These are phyloP conservation scores for Micrasema longulum DNA, from an alignment of 1,140 invertebrate species.

Conservation along the genomic window DNA sequence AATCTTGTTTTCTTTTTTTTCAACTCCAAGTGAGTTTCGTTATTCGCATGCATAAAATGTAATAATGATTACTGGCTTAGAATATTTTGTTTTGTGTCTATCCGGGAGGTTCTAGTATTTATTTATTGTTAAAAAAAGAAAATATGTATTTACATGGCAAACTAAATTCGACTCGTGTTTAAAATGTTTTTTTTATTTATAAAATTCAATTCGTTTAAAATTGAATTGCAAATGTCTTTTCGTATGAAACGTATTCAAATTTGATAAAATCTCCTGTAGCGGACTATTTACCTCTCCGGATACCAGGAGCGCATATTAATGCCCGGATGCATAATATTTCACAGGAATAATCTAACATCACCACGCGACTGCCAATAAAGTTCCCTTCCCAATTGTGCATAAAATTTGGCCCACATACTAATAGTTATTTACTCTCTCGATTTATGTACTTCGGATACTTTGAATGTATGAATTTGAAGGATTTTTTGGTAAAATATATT, in stretches of 20 bases:
- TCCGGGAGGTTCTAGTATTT: no score
- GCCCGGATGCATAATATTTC: constrained; percentile 1
- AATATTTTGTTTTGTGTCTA: no score
- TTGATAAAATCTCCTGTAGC: constrained; percentile 8
- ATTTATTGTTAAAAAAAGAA: no score
- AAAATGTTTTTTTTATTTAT: no score
- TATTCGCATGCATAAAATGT: no score
- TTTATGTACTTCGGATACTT: background rate
- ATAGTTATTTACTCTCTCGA: background rate
- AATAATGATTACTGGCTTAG: no score
- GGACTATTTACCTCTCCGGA: background rate
- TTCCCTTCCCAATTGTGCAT: background rate
- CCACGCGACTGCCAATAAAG: background rate
- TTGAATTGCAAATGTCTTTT: no score
- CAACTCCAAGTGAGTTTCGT: no score
- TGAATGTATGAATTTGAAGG: background rate
- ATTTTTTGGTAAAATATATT: constrained; percentile 1
- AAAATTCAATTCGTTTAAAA: no score
- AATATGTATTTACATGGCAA: no score
- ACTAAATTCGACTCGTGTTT: no score
- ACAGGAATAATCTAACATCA: constrained; percentile 9
- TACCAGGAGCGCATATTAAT: constrained; percentile 22
- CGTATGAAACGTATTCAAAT: background rate
- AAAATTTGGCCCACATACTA: background rate
- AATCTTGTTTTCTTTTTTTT: no score